Base-by-base conservation (phyloP, 2,888 invertebrate genomes). In the Leptinotarsa haldemani region DNA sequence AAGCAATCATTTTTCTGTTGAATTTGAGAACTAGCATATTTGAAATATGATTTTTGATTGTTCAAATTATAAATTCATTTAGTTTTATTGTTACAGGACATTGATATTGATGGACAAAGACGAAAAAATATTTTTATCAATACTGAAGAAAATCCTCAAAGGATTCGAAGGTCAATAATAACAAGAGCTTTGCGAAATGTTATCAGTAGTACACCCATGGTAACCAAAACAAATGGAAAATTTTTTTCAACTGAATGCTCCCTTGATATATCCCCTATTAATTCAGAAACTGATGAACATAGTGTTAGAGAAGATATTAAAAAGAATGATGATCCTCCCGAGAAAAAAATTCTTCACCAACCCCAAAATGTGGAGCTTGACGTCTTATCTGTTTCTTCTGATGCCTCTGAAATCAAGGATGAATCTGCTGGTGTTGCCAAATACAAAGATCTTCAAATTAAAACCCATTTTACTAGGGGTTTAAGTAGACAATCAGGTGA, bases 161-260 rank as follows among this genome's bases (percentile, higher is more conserved):
- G 5, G 20, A 68, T 68, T 56, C 68, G 68, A 22, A 30, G 46
- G 52, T 68, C 68, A 52, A 30, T 68, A 22, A 46, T 68, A 22
- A 47, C 15, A 46, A 53, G 68, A 18, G 48, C 68, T 40, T 16
- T 68, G 9, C 20, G 46, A 56, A 68, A 68, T 22, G 46, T 56
- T 46, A 46, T 68, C 4, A 68, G 68, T 56, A 68, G 68, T 68
- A 68, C 68, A 9, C 68, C 68, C 18, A 68, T 56, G 68, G 12
- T 13, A 46, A 20, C 40, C 20, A 53, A 68, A 9, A n/a, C 48
- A 18, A 61, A 61, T 61, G 46, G 15, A 18, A n/a, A 46, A 13
- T 20, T 40, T 46, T 40, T 30, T 47, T 56, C 56, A 7, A 56
- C 56, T 30, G 68, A 68, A 3, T 48, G 52, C 46, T 68, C 68